These are phyloP conservation scores for Motacilla tschutschensis DNA, from an alignment of 2,113 vertebrate genomes.

Conservation along the genomic window DNA sequence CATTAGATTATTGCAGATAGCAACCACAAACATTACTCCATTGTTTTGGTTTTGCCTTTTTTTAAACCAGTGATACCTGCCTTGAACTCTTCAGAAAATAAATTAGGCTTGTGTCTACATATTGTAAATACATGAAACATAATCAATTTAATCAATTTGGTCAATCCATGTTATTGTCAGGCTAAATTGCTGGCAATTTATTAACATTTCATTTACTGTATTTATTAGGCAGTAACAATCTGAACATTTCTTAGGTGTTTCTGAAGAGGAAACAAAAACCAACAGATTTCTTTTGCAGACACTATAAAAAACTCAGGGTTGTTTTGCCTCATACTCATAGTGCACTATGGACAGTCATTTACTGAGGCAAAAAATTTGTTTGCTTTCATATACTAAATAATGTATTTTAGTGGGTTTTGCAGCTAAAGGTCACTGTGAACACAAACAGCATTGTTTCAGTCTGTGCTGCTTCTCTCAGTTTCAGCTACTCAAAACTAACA, in stretches of 20 bases:
- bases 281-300: neutral
- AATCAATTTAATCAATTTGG: constrained; percentile 77
- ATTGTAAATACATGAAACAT: constrained; percentile 78
- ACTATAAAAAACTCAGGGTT: neutral
- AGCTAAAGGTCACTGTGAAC: constrained; percentile 20
- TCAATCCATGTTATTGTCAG: constrained; percentile 68
- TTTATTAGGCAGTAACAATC: constrained; percentile 39
- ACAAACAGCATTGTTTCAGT: neutral
- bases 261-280: neutral
- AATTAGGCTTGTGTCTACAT: constrained; percentile 72
- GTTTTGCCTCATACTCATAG: neutral
- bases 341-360: neutral
- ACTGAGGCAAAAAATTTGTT: neutral
- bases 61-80: constrained; percentile 59
- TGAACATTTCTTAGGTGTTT: constrained; percentile 10
- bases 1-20: constrained; percentile 83
- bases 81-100: constrained; percentile 75
- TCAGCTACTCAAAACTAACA: neutral
- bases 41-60: constrained; percentile 47
- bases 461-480: neutral
- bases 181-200: constrained; percentile 72
- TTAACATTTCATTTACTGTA: constrained; percentile 65
- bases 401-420: neutral
- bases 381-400: constrained; percentile 18
- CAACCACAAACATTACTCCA: constrained; percentile 75